Evolutionary conservation across 2,888 invertebrate species (phyloP).

Genomic region (Pseudeuparius sepicola): DNA sequence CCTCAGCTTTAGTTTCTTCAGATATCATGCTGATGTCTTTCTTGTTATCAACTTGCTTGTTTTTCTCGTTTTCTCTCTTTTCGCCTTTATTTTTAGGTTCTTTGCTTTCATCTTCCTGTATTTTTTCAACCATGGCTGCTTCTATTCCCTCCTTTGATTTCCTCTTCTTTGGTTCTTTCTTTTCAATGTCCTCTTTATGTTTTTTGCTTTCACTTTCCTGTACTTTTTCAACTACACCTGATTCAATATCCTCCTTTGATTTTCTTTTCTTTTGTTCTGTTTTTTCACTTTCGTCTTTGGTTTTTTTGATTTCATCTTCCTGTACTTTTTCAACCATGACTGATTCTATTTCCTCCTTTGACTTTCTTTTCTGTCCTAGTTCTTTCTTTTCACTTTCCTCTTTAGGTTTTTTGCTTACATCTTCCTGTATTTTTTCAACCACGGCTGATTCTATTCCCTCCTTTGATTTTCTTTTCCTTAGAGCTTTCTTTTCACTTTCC

Average conservation of each 20-base stretch:
- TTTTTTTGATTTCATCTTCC: conserved; percentile 14
- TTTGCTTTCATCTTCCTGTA: conserved; percentile 15
- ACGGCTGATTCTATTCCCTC: not conserved
- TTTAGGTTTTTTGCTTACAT: conserved; percentile 8
- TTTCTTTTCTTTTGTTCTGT: conserved; percentile 14
- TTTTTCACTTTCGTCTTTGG: conserved; percentile 15
- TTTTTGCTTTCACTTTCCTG: conserved; percentile 12
- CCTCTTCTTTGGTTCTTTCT: conserved; percentile 15
- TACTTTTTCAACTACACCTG: conserved; percentile 17
- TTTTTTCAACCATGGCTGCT: conserved; percentile 1
- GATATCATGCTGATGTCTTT: too few species aligned
- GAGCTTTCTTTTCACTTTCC: conserved; percentile 22
- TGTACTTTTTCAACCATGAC: conserved; percentile 15
- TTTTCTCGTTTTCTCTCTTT: conserved; percentile 19
- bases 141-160: conserved; percentile 14
- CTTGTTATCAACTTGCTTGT: conserved; percentile 19
- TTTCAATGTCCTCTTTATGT: conserved; percentile 16
- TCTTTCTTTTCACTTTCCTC: conserved; percentile 9
- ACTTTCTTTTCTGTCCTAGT: conserved; percentile 12
- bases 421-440: conserved; percentile 10
- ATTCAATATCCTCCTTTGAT: conserved; percentile 15
- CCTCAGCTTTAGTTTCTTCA: conserved; percentile 17
- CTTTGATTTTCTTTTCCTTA: conserved; percentile 14
- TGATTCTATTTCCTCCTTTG: conserved; percentile 12
- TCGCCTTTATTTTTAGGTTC: conserved; percentile 18